Percentiles rank a stretch among this genome's conserved stretches.
phyloP scores from a whole-genome alignment of 2,888 invertebrate genomes.

The Acleris literana region DNA sequence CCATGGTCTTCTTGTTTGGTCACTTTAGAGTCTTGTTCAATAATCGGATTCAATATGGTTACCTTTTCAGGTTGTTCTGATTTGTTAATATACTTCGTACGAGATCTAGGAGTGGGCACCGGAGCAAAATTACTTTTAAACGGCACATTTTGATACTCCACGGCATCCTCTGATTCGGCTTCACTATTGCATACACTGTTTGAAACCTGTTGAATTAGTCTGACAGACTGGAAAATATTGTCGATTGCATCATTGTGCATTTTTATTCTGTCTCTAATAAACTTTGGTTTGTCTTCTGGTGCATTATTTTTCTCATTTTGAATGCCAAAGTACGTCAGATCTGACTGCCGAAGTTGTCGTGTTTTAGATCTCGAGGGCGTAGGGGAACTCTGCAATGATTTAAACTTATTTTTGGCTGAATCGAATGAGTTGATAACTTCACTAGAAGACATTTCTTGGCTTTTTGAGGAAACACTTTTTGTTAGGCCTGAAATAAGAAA shows the following conservation, averaged over 20 bases:
- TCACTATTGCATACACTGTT: conserved; percentile 75
- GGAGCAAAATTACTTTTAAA: conserved; percentile 59
- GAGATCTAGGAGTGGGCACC: conserved; percentile 65
- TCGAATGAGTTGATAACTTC: conserved; percentile 38
- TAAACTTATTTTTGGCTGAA: conserved; percentile 52
- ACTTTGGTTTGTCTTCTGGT: conserved; percentile 33
- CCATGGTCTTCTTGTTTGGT: conserved; percentile 42
- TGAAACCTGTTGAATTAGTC: conserved; percentile 69
- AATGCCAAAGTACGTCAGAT: conserved; percentile 84
- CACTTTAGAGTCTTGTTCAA: conserved; percentile 56
- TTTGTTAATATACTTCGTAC: conserved; percentile 59
- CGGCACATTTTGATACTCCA: conserved; percentile 72
- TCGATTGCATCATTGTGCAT: conserved; percentile 52
- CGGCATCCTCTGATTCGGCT: conserved; percentile 70
- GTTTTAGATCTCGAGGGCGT: conserved; percentile 58
- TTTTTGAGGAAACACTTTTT: conserved; percentile 44
- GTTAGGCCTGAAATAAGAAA: conserved; percentile 38
- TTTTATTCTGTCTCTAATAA: conserved; percentile 40
- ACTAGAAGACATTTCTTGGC: conserved; percentile 11
- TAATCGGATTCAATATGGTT: conserved; percentile 59
- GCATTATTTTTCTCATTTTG: conserved; percentile 40
- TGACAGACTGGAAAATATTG: conserved; percentile 70
- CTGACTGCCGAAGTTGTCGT: conserved; percentile 83
- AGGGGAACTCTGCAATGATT: conserved; percentile 56
- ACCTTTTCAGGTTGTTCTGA: conserved; percentile 51